Base-by-base conservation (phyloP, 1,140 invertebrate species). In the Leucophenga varia region DNA sequence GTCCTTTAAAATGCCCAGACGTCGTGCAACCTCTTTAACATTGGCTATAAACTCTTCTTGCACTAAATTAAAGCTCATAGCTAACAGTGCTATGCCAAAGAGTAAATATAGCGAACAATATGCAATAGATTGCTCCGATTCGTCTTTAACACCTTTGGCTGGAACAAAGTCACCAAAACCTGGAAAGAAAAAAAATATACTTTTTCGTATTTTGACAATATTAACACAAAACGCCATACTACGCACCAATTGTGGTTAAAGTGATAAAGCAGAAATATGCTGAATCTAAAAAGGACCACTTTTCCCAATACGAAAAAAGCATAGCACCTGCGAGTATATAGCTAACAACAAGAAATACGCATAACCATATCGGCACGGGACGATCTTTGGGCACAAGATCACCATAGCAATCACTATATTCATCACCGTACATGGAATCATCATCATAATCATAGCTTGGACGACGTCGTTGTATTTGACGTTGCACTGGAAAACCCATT, bases 51-150 rank as follows among this genome's bases (percentile, higher is more conserved):
- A 90, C 73, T 93, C 89, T 69, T 93, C 90, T 76, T 94, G 91
- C 16, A 97, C 93, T 53, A 99, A 80, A 79, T 98, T 97, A 77
- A 99, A 98, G 65, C 93, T 95, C 97, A 99, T 99, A 16, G 95
- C 95, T 41, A 99, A 77, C 20, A 99, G 79, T 1, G 96, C 93
- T 73, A 99, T 98, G 6, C 96, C 96, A 72, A 95, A 93, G 10
- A 99, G 80, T 45, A 97, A 79, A 79, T 97, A 97, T 35, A 97
- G 74, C 0, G 92, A 93, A 64, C 91, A 95, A 14, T 97, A 83
- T 0, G 94, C 91, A 50, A 97, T 93, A 30, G 89, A 88, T 51
- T 88, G 81, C 54, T 87, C 82, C 0, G 84, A 86, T 36, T 86
- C 82, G 22, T 82, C 79, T 37, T 82, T 82, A 3, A 86, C 82